Evolutionary conservation across 2,888 invertebrate species (phyloP).

Genomic region (Hirtodrosophila cameraria): DNA sequence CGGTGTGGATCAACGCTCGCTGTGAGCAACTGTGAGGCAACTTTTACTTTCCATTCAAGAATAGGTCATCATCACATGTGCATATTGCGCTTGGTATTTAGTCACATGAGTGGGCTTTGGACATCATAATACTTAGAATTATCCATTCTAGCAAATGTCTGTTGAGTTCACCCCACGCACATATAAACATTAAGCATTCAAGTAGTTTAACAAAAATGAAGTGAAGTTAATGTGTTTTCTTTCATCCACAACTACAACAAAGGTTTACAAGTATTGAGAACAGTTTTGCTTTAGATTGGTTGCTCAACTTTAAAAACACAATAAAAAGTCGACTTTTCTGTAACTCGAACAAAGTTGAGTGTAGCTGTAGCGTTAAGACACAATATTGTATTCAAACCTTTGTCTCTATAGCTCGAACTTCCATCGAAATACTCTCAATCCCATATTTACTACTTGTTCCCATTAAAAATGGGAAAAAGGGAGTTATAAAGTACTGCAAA

Average conservation of each 20-base stretch:
- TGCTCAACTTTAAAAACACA: too few relatives aligned
- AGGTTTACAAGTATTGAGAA: too few relatives aligned
- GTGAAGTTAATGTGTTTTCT: conserved; percentile 54
- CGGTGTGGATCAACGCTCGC: conserved; percentile 42
- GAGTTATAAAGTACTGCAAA: too few relatives aligned
- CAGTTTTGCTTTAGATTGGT: too few relatives aligned
- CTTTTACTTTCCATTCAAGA: conserved; percentile 75
- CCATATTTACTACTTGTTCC: too few relatives aligned
- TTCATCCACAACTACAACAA: background rate
- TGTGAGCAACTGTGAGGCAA: conserved; percentile 58
- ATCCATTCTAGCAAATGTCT: conserved; percentile 34
- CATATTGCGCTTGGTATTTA: conserved; percentile 42
- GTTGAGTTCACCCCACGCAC: conserved; percentile 9
- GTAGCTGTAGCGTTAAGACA: too few relatives aligned
- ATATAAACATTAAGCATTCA: conserved; percentile 13
- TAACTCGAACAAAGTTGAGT: too few relatives aligned
- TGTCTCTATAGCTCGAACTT: too few relatives aligned
- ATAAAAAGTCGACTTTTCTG: too few relatives aligned
- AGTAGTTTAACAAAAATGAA: conserved; percentile 38
- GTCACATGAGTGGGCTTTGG: conserved; percentile 52
- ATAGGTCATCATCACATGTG: conserved; percentile 37
- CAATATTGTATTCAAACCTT: too few relatives aligned
- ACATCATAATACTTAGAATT: conserved; percentile 57
- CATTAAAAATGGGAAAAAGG: too few relatives aligned
- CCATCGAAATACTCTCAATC: too few relatives aligned